These are phyloP conservation scores for Phodopus roborovskii DNA, from an alignment of 2,113 vertebrate genomes.

Conservation along the genomic window DNA sequence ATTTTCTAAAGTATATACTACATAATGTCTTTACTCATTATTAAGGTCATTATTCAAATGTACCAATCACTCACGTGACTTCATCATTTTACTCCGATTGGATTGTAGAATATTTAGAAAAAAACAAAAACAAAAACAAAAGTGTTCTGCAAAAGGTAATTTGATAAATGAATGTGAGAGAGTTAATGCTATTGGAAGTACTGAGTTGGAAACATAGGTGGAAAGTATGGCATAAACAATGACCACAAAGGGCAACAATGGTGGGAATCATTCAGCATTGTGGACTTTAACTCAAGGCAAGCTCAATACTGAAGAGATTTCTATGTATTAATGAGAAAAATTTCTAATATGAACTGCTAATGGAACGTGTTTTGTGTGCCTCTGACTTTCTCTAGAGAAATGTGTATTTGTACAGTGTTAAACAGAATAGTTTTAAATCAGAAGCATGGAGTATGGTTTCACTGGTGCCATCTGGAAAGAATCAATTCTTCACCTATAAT, in stretches of 20 bases:
- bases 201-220: not conserved
- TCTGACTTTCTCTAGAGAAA: constrained; percentile 62
- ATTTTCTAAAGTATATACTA: not conserved
- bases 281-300: constrained; percentile 40
- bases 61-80: not conserved
- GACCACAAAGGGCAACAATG: not conserved
- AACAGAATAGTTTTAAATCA: constrained; percentile 60
- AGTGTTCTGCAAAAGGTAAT: not conserved
- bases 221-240: not conserved
- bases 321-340: constrained; percentile 29
- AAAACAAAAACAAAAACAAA: too few relatives aligned
- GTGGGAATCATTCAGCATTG: not conserved
- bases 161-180: not conserved
- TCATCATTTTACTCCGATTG: not conserved
- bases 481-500: constrained; percentile 66
- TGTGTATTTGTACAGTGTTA: constrained; percentile 57
- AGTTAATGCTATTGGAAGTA: not conserved
- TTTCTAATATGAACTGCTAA: not conserved
- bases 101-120: constrained; percentile 22
- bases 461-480: constrained; percentile 75
- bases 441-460: constrained; percentile 61
- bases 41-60: constrained; percentile 36
- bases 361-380: constrained; percentile 48
- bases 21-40: not conserved
- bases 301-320: not conserved